These are phyloP conservation scores for Camponotus fellah DNA, from an alignment of 2,888 invertebrate genomes.

Conservation along the genomic window DNA sequence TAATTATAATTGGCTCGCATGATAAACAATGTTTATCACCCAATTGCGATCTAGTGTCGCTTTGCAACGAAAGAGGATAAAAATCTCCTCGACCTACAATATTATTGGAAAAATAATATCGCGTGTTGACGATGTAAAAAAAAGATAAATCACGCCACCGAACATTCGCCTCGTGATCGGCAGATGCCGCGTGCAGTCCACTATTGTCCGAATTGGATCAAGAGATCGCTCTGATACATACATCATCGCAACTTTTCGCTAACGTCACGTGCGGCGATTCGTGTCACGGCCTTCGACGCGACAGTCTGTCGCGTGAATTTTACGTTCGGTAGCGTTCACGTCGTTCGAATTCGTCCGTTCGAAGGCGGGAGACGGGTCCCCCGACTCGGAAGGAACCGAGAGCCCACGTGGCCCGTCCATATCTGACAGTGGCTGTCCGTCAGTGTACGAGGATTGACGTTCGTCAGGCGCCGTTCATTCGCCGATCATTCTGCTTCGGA, in stretches of 20 bases:
- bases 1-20: neutral
- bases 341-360: neutral
- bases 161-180: neutral
- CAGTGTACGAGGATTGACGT: constrained; percentile 7
- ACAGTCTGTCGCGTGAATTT: neutral
- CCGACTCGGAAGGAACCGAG: neutral
- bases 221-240: neutral
- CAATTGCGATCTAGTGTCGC: neutral
- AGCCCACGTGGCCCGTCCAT: constrained; percentile 37
- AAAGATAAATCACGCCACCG: neutral
- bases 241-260: neutral
- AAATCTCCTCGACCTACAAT: neutral
- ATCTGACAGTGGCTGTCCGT: constrained; percentile 19
- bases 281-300: constrained; percentile 3
- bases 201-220: neutral
- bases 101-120: neutral
- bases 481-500: neutral
- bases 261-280: constrained; percentile 24
- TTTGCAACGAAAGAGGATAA: neutral
- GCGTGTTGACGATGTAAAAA: neutral
- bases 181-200: constrained; percentile 22
- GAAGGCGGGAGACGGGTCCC: neutral
- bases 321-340: no score
- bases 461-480: neutral
- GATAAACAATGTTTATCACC: neutral